Base-by-base conservation (phyloP, 2,888 invertebrate genomes). In the Cheilosia vernalis region DNA sequence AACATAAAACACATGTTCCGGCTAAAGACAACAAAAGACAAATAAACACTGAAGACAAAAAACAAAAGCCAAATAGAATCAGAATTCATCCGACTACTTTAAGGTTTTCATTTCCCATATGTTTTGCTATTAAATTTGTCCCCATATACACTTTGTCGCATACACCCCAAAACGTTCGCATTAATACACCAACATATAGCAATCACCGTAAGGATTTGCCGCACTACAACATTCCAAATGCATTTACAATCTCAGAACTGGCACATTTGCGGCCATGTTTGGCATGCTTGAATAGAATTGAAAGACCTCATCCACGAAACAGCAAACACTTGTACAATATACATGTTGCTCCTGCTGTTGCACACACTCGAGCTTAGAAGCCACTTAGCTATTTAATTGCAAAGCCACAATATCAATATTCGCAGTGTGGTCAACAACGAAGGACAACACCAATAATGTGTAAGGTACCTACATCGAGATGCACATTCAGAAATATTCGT, bases 361-460 rank as follows among this genome's bases (percentile, higher is more conserved):
- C 64, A 37, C 55, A 55, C 69, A 5, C n/a, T 51, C 21, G 13
- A 42, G 63, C 64, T 64, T 61, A 76, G 74, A 80, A 84, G 85
- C 81, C 85, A 85, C 81, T 85, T 77, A 85, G 81, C 81, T 81
- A 67, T 81, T 85, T 85, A 85, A 85, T 77, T 81, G 66, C 77
- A 81, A 77, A 85, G 72, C 85, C 85, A 77, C 81, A 85, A 81
- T 81, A 81, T 85, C 81, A 85, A 85, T 85, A 85, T 81, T 67
- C 70, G 76, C 72, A 64, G 51, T 67, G 72, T 72, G 77, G 74
- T 80, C 73, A 84, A 81, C 76, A 72, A 79, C 63, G 42, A 30
- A 76, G 72, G 79, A 80, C 70, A 80, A 60, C 74, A 80, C 79
- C 69, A 73, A 84, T 79, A 84, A 79, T 84, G 73, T 79, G 73